phyloP scores from a whole-genome alignment of 2,888 invertebrate species.

The Priocnemis perturbator region DNA sequence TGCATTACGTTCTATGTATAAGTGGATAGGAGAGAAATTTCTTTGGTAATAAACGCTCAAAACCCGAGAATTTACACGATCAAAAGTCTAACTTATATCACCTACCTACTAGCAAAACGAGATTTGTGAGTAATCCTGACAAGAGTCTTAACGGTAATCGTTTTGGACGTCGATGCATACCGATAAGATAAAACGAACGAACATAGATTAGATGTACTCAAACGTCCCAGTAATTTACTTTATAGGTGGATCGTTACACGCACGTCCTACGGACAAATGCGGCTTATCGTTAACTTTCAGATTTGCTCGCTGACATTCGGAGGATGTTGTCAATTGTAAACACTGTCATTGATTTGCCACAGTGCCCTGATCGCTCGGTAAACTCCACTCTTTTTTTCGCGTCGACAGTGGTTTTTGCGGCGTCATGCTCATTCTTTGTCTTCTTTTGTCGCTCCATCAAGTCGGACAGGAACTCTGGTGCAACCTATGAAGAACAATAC shows the following conservation, averaged over 20 bases:
- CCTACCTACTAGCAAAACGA: too few relatives aligned
- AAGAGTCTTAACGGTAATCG: too few relatives aligned
- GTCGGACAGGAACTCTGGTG: slow-evolving; percentile 25
- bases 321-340: slow-evolving; percentile 68
- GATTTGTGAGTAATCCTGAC: too few relatives aligned
- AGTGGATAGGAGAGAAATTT: neutral
- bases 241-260: neutral
- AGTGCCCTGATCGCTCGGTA: slow-evolving; percentile 25
- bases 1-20: slow-evolving; percentile 11
- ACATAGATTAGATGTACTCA: too few relatives aligned
- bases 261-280: neutral
- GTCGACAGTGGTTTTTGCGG: neutral
- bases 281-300: slow-evolving; percentile 33
- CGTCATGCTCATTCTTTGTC: neutral
- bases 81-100: too few relatives aligned
- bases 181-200: too few relatives aligned
- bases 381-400: slow-evolving; percentile 22
- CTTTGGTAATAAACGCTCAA: neutral
- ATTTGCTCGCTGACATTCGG: slow-evolving; percentile 48
- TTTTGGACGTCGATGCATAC: too few relatives aligned
- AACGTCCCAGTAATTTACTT: too few relatives aligned
- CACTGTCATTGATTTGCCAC: slow-evolving; percentile 55
- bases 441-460: slow-evolving; percentile 16
- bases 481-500: slow-evolving; percentile 29
- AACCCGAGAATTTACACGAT: too few relatives aligned